A percentile compares a stretch with the other conserved stretches of the same genome.
Conservation (phyloP, 1,140 invertebrate species). For the Drosophila pectinifera region DNA sequence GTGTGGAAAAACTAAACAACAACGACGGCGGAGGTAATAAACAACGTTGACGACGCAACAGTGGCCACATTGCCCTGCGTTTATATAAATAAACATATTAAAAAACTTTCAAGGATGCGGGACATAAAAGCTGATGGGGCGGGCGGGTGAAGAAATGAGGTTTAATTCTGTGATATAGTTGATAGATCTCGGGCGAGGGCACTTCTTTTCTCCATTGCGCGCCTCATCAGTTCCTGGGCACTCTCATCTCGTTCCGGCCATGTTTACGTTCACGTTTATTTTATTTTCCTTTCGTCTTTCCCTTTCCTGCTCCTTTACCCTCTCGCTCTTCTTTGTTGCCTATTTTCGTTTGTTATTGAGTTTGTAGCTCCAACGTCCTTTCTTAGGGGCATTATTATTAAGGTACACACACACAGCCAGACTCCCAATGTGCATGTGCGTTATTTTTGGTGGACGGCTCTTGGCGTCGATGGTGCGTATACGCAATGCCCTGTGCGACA, state of each 20-base stretch:
- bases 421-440: slow-evolving; percentile 12
- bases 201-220: slow-evolving; percentile 11
- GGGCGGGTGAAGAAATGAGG: slow-evolving; percentile 8
- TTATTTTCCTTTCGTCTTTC: slow-evolving; percentile 47
- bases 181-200: slow-evolving; percentile 24
- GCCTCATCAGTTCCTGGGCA: slow-evolving; percentile 37
- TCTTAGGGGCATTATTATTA: slow-evolving; percentile 74
- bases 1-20: slow-evolving; percentile 1
- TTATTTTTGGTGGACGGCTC: slow-evolving; percentile 68
- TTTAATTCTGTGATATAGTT: slow-evolving; percentile 25
- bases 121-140: slow-evolving; percentile 44
- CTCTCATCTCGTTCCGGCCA: slow-evolving; percentile 10
- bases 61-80: slow-evolving; percentile 27
- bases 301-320: neutral
- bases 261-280: slow-evolving; percentile 65
- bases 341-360: slow-evolving; percentile 49
- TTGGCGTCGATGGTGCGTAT: slow-evolving; percentile 67
- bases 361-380: slow-evolving; percentile 51
- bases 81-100: slow-evolving; percentile 80
- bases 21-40: slow-evolving; percentile 30
- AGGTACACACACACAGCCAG: slow-evolving; percentile 39
- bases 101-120: slow-evolving; percentile 73
- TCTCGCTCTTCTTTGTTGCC: slow-evolving; percentile 24
- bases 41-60: slow-evolving; percentile 54
- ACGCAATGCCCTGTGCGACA: slow-evolving; percentile 50